These are phyloP conservation scores for Aradophagus sp. DNA, from an alignment of 1,140 invertebrate species.

Conservation along the genomic window DNA sequence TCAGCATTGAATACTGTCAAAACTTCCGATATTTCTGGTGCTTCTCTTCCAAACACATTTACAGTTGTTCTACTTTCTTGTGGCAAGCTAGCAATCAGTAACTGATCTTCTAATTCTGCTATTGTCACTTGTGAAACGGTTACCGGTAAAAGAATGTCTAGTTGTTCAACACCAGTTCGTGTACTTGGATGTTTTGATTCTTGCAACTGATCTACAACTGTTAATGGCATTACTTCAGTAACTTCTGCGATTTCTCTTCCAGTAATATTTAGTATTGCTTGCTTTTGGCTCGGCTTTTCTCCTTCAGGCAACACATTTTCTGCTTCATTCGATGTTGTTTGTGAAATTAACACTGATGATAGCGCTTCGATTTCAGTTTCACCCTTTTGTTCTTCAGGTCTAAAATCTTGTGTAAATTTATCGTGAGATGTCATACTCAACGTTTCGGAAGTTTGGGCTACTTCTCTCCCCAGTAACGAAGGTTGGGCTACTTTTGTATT, in stretches of 20 bases:
- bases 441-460: conserved; percentile 63
- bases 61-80: conserved; percentile 29
- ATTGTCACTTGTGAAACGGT: conserved; percentile 49
- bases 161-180: conserved; percentile 20
- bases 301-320: conserved; percentile 45
- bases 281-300: conserved; percentile 42
- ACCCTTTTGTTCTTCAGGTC: conserved; percentile 56
- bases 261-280: conserved; percentile 52
- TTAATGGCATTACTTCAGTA: conserved; percentile 52
- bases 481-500: conserved; percentile 37
- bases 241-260: conserved; percentile 60
- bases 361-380: conserved; percentile 49
- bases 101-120: conserved; percentile 50
- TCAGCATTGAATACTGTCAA: conserved; percentile 57
- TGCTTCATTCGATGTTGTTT: conserved; percentile 56
- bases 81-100: conserved; percentile 20
- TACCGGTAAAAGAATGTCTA: conserved; percentile 35
- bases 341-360: conserved; percentile 40
- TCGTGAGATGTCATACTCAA: conserved; percentile 50
- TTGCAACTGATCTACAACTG: conserved; percentile 47
- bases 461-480: conserved; percentile 61
- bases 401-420: conserved; percentile 40
- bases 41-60: conserved; percentile 46
- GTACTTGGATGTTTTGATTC: conserved; percentile 25
- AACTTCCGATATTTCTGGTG: conserved; percentile 56